Conservation (phyloP, 2,113 vertebrate species). For the Nyctibius bracteatus region DNA sequence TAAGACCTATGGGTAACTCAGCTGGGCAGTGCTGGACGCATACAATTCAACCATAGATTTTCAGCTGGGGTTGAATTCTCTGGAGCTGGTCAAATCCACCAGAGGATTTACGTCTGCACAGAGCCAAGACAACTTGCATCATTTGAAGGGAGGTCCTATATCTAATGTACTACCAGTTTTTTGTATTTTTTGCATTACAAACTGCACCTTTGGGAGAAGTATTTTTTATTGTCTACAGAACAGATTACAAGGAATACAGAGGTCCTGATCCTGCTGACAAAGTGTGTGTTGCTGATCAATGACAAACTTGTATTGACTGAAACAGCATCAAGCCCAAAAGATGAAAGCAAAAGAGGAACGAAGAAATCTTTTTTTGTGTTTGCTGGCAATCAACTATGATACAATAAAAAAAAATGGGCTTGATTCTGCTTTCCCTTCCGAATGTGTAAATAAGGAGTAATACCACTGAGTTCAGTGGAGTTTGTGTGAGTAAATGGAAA, state of each 20-base stretch:
- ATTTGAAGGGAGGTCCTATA: background rate
- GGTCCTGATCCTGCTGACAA: background rate
- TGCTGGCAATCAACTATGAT: background rate
- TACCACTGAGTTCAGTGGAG: background rate
- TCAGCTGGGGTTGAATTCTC: background rate
- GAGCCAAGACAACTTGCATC: background rate
- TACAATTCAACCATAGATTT: background rate
- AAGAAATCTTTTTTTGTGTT: background rate
- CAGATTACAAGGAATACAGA: background rate
- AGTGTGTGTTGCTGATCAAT: background rate
- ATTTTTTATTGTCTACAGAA: background rate
- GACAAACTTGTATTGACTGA: background rate
- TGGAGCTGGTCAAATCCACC: background rate
- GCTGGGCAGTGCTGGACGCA: background rate
- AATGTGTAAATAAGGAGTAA: background rate
- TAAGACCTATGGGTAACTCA: background rate
- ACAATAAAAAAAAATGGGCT: background rate
- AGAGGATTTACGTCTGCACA: background rate
- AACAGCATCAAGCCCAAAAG: background rate
- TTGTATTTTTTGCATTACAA: background rate
- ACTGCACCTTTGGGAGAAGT: background rate
- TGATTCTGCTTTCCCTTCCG: background rate
- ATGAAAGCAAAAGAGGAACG: background rate
- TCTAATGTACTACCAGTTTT: background rate
- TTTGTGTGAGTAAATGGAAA: background rate